A percentile compares a stretch with the other conserved stretches of the same genome.
Conservation (phyloP, 2,113 vertebrate species). For the Sceloporus tristichus region DNA sequence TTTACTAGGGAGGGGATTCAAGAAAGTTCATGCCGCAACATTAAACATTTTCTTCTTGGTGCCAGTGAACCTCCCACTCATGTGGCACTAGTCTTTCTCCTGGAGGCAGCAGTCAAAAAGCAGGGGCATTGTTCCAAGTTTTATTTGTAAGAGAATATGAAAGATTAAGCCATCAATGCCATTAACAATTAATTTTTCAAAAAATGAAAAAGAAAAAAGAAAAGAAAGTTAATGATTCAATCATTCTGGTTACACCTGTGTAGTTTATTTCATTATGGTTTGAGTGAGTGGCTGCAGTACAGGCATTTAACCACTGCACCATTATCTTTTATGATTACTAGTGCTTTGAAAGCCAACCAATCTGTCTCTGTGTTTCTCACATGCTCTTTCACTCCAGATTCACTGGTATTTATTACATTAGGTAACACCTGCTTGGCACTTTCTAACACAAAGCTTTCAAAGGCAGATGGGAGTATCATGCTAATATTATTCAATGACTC, state of each 20-base stretch:
- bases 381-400: constrained; percentile 1
- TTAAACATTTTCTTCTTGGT: no score
- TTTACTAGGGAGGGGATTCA: no score
- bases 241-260: no score
- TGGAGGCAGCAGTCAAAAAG: no score
- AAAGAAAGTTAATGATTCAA: not conserved
- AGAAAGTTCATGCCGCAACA: no score
- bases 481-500: constrained; percentile 58
- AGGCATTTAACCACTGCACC: not conserved
- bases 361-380: accelerated
- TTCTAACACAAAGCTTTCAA: constrained; percentile 55
- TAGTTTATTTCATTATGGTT: no score
- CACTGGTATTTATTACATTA: constrained; percentile 52
- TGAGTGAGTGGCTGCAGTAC: no score
- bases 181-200: not conserved
- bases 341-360: not conserved
- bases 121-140: not conserved
- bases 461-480: constrained; percentile 51
- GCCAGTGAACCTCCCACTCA: not conserved
- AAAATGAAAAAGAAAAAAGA: not conserved
- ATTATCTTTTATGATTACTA: not conserved
- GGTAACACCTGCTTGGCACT: constrained; percentile 61
- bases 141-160: constrained; percentile 50
- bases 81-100: no score
- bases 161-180: constrained; percentile 5